phyloP scores from a whole-genome alignment of 2,888 invertebrate genomes.

The Selenia dentaria region DNA sequence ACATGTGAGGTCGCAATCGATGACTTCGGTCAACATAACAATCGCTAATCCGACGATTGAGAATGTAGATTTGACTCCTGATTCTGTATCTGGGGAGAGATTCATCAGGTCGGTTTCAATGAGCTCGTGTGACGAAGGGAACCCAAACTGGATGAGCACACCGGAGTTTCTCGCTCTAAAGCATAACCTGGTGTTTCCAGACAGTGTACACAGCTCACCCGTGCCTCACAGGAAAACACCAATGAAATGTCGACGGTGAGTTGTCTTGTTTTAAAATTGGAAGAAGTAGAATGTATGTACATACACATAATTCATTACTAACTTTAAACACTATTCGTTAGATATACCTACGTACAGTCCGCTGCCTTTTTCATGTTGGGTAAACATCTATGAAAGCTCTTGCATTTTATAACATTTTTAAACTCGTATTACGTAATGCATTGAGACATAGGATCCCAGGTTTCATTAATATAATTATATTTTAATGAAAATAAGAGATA shows the following conservation, averaged over 20 bases:
- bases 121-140: constrained; percentile 89
- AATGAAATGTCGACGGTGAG: constrained; percentile 86
- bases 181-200: constrained; percentile 92
- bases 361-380: too few relatives aligned
- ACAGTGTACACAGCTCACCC: constrained; percentile 91
- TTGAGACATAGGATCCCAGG: too few relatives aligned
- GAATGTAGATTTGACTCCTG: constrained; percentile 87
- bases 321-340: too few relatives aligned
- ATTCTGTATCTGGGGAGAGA: constrained; percentile 83
- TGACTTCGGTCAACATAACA: constrained; percentile 87
- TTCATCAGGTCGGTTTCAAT: constrained; percentile 86
- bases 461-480: too few relatives aligned
- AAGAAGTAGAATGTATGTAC: too few relatives aligned
- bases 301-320: too few relatives aligned
- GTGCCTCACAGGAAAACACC: constrained; percentile 87
- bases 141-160: constrained; percentile 92
- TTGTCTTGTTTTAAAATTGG: constrained; percentile 15
- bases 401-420: too few relatives aligned
- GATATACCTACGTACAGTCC: too few relatives aligned
- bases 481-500: too few relatives aligned
- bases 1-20: constrained; percentile 83
- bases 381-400: too few relatives aligned
- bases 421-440: too few relatives aligned
- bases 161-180: constrained; percentile 92
- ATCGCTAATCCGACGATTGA: constrained; percentile 90